Percentiles rank a stretch among this genome's conserved stretches.
These are phyloP conservation scores for Dicrurus megarhynchus DNA, from an alignment of 2,113 vertebrate genomes.

Conservation along the genomic window DNA sequence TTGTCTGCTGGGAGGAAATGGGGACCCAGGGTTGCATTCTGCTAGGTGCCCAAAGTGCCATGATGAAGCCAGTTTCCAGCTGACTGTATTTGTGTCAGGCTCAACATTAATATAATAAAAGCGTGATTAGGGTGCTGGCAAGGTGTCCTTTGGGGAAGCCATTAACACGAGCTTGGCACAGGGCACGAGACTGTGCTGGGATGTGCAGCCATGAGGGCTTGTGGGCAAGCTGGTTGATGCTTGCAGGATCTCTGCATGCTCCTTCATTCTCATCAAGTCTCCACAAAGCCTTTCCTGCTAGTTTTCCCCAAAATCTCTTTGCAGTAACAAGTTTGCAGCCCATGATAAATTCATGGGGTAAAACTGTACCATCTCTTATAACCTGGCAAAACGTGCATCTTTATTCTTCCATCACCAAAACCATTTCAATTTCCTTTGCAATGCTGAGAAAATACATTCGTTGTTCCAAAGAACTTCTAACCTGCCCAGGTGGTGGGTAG, in stretches of 20 bases:
- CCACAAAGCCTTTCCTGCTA: not conserved
- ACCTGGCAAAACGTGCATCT: not conserved
- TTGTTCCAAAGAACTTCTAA: not conserved
- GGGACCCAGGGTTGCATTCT: not conserved
- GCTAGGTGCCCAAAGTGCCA: not conserved
- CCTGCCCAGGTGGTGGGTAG: not conserved
- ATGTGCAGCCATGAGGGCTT: not conserved
- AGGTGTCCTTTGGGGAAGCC: not conserved
- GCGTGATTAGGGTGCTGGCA: not conserved
- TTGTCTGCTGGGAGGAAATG: not conserved
- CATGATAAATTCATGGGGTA: not conserved
- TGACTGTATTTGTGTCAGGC: not conserved
- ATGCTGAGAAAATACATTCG: not conserved
- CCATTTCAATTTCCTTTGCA: not conserved
- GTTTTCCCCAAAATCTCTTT: not conserved
- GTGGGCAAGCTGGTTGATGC: not conserved
- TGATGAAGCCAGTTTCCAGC: not conserved
- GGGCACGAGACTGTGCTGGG: rapidly evolving
- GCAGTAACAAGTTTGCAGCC: not conserved
- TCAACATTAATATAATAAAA: not conserved
- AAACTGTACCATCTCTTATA: not conserved
- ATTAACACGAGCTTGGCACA: rapidly evolving
- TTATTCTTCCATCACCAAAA: not conserved
- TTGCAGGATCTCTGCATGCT: not conserved
- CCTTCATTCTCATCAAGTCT: not conserved